Conservation (phyloP, 2,113 vertebrate genomes). For the Theristicus caerulescens region DNA sequence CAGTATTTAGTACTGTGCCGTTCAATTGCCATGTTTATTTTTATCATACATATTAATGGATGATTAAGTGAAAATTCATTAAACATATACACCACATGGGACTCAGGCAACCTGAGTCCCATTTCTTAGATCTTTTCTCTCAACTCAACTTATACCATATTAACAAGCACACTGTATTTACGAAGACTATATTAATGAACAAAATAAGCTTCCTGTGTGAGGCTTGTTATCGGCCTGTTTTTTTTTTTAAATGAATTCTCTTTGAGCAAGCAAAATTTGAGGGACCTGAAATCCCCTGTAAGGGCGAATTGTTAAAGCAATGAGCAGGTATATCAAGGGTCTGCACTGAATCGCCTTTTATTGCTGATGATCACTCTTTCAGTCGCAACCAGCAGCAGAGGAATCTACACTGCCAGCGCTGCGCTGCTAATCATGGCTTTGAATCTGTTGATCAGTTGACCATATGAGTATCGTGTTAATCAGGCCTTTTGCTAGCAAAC, state of each 20-base stretch:
- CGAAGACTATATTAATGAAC: not conserved
- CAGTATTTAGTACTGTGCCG: not conserved
- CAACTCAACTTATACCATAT: not conserved
- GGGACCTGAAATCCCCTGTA: not conserved
- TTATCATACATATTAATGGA: slow-evolving; percentile 2
- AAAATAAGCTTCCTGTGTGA: not conserved
- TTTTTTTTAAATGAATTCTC: not conserved
- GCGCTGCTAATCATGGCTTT: not conserved
- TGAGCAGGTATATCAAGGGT: not conserved
- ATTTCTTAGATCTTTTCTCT: not conserved
- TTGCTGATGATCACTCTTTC: not conserved
- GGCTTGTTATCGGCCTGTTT: rapidly evolving
- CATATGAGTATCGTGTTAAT: not conserved
- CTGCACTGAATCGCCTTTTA: not conserved
- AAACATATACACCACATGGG: not conserved
- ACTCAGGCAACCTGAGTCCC: not conserved
- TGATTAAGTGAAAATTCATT: slow-evolving; percentile 42
- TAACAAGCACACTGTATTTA: not conserved
- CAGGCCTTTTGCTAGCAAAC: not conserved
- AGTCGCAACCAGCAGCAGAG: not conserved
- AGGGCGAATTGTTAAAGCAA: not conserved
- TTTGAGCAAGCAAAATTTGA: not conserved
- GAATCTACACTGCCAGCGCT: not conserved
- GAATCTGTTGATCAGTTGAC: not conserved
- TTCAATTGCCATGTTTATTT: slow-evolving; percentile 5